phyloP scores from a whole-genome alignment of 2,888 invertebrate species.

The Heliconius aoede region DNA sequence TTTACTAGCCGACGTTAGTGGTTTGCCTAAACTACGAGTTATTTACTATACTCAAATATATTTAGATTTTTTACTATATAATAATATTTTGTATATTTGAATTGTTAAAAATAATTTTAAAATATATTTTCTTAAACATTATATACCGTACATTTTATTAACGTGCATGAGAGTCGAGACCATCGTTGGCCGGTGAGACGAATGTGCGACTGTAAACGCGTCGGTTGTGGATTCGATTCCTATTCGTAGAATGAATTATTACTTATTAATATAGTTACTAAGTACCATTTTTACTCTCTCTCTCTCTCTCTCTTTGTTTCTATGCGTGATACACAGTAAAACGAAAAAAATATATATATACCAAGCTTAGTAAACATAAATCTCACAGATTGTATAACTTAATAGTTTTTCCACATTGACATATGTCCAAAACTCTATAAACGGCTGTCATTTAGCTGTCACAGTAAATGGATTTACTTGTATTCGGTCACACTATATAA shows the following conservation, averaged over 20 bases:
- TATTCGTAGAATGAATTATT: too few relatives aligned
- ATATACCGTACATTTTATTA: too few relatives aligned
- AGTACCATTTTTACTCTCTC: too few relatives aligned
- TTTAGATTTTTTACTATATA: background rate
- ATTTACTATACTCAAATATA: background rate
- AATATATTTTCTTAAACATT: background rate
- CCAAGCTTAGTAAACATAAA: too few relatives aligned
- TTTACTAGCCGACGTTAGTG: constrained; percentile 37
- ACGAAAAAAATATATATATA: too few relatives aligned
- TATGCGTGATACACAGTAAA: background rate
- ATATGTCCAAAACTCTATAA: background rate
- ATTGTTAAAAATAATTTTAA: background rate
- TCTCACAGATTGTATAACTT: background rate
- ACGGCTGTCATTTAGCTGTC: constrained; percentile 12
- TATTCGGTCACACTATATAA: constrained; percentile 13
- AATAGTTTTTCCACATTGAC: constrained; percentile 3
- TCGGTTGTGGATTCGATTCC: too few relatives aligned
- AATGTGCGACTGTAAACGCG: too few relatives aligned
- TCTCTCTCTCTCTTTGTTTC: too few relatives aligned
- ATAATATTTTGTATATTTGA: background rate
- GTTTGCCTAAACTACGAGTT: constrained; percentile 10
- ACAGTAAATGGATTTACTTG: constrained; percentile 12
- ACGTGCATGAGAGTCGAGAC: too few relatives aligned
- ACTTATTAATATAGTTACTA: background rate
- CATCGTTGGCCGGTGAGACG: too few relatives aligned